Evolutionary conservation across 2,888 invertebrate species (phyloP).

Genomic region (Polietes domitor): DNA sequence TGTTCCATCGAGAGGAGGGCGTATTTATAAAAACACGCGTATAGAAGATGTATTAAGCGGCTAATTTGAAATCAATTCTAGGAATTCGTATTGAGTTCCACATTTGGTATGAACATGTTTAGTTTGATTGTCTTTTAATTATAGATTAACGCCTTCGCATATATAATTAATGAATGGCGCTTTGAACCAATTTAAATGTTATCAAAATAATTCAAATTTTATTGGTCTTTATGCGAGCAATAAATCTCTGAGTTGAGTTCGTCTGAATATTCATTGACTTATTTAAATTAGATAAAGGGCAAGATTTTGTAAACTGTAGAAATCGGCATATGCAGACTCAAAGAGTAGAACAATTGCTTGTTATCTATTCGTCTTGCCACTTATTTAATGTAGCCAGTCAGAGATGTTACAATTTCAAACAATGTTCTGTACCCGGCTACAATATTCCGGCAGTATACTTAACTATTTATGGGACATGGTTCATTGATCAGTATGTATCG

Average conservation of each 20-base stretch:
- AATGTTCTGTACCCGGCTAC: too few relatives aligned
- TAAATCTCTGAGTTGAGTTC: background rate
- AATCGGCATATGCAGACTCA: too few relatives aligned
- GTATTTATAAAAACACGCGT: constrained; percentile 51
- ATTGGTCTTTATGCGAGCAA: background rate
- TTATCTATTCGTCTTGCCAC: too few relatives aligned
- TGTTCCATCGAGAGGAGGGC: background rate
- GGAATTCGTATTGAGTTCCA: constrained; percentile 47
- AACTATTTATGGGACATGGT: too few relatives aligned
- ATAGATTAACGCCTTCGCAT: constrained; percentile 57
- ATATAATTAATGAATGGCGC: constrained; percentile 7
- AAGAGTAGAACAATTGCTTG: too few relatives aligned
- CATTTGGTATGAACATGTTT: background rate
- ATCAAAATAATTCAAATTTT: constrained; percentile 8
- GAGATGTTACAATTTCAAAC: too few relatives aligned
- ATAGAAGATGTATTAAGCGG: constrained; percentile 47
- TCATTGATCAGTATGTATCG: too few relatives aligned
- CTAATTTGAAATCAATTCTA: constrained; percentile 63
- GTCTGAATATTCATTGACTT: too few relatives aligned
- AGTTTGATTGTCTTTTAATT: constrained; percentile 61
- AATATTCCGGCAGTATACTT: too few relatives aligned
- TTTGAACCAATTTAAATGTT: background rate
- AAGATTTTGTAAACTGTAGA: too few relatives aligned
- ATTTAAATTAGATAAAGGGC: too few relatives aligned
- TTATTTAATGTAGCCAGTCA: too few relatives aligned